These are phyloP conservation scores for Botia almorhae DNA, from an alignment of 2,797 vertebrate genomes.

Conservation along the genomic window DNA sequence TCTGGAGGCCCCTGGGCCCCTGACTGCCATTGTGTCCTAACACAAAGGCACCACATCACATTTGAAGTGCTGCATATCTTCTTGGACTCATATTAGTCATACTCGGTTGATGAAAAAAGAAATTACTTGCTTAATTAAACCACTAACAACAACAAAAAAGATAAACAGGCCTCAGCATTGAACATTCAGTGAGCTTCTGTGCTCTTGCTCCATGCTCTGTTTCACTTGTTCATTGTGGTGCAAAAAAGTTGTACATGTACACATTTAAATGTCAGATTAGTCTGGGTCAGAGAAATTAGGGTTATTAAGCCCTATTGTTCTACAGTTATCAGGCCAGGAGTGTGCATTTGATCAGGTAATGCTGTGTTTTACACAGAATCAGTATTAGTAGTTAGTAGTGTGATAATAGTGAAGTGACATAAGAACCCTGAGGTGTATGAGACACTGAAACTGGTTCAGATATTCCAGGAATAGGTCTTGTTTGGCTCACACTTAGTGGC, in stretches of 20 bases:
- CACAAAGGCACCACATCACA: slow-evolving; percentile 78
- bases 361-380: slow-evolving; percentile 45
- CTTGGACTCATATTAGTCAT: slow-evolving; percentile 77
- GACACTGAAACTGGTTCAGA: slow-evolving; percentile 61
- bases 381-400: slow-evolving; percentile 56
- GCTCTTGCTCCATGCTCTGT: slow-evolving; percentile 55
- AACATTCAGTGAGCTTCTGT: slow-evolving; percentile 24
- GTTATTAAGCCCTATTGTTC: slow-evolving; percentile 36
- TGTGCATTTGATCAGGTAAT: slow-evolving; percentile 43
- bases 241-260: neutral
- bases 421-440: slow-evolving; percentile 71
- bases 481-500: slow-evolving; percentile 72
- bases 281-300: slow-evolving; percentile 13
- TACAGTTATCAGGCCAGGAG: slow-evolving; percentile 46
- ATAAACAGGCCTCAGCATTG: slow-evolving; percentile 53
- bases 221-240: slow-evolving; percentile 51
- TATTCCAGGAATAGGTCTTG: slow-evolving; percentile 74
- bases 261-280: slow-evolving; percentile 44
- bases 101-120: slow-evolving; percentile 66
- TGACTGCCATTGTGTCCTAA: slow-evolving; percentile 71
- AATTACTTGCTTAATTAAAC: slow-evolving; percentile 66
- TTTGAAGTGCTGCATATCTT: slow-evolving; percentile 72
- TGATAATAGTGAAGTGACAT: slow-evolving; percentile 75
- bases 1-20: slow-evolving; percentile 68
- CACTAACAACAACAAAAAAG: slow-evolving; percentile 61